Evolutionary conservation across 2,888 invertebrate genomes (phyloP).

Genomic region (Norana najaformis): DNA sequence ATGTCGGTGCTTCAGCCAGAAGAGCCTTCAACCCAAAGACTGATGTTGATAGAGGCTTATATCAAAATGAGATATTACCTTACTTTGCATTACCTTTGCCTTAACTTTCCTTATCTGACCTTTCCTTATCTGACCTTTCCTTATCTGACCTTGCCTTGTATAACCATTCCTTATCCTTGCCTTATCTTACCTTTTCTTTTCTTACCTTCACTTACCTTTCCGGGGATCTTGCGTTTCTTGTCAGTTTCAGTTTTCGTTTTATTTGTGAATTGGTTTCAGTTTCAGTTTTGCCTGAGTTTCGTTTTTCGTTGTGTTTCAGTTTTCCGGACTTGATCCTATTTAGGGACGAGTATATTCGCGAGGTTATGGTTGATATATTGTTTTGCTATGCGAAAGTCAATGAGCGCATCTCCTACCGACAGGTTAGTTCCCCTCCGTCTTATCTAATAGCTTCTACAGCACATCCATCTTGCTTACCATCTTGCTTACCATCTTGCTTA

Average conservation of each 20-base stretch:
- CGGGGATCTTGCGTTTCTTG: background rate
- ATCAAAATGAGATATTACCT: no score
- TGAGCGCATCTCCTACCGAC: background rate
- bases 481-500: no score
- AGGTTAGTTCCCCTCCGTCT: background rate
- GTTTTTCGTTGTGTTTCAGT: slow-evolving; percentile 14
- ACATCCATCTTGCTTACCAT: no score
- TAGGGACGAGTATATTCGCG: slow-evolving; percentile 23
- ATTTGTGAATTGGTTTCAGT: background rate
- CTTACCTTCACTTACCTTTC: background rate
- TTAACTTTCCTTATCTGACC: background rate
- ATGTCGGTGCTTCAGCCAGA: no score
- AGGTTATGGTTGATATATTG: slow-evolving; percentile 22
- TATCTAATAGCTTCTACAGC: background rate
- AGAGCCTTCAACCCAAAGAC: no score
- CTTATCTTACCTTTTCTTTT: no score
- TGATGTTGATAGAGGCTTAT: no score
- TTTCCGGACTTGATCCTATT: slow-evolving; percentile 22
- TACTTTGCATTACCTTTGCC: background rate
- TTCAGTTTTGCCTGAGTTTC: slow-evolving; percentile 8
- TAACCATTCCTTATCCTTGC: no score
- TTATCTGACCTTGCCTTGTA: no score
- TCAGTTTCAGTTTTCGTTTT: background rate
- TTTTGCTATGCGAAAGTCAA: slow-evolving; percentile 15
- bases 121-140: no score